A percentile compares a stretch with the other conserved stretches of the same genome.
Evolutionary conservation across 2,888 invertebrate genomes (phyloP).

Genomic region (Limnephilus marmoratus): DNA sequence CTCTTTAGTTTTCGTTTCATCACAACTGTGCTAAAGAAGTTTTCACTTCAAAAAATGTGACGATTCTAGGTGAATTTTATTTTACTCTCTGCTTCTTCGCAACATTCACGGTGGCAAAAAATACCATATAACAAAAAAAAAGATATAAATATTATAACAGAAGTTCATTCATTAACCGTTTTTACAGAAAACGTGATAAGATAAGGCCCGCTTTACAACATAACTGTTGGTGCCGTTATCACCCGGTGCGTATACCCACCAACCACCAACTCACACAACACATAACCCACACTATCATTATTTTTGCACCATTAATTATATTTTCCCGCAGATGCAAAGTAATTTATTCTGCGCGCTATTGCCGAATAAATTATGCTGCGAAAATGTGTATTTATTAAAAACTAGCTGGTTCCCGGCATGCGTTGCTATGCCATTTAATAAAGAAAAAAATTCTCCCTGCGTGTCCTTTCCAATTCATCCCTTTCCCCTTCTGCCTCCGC

Average conservation of each 20-base stretch:
- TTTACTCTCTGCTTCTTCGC: too few relatives aligned
- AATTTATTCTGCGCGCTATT: background rate
- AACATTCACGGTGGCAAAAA: background rate
- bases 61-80: too few relatives aligned
- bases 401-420: too few relatives aligned
- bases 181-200: background rate
- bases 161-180: background rate
- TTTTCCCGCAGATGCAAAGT: background rate
- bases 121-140: background rate
- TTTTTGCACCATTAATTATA: background rate
- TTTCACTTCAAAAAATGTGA: too few relatives aligned
- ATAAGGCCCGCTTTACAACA: background rate
- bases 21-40: too few relatives aligned
- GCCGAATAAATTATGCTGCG: background rate
- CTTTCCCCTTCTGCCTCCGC: too few relatives aligned
- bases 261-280: background rate
- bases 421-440: too few relatives aligned
- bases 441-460: too few relatives aligned
- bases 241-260: background rate
- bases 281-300: background rate
- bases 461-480: too few relatives aligned
- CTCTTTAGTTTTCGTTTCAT: too few relatives aligned
- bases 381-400: background rate
- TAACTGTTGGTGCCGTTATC: background rate
- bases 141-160: background rate